Base-by-base conservation (phyloP, 1,140 invertebrate genomes). In the Goniozus legneri region DNA sequence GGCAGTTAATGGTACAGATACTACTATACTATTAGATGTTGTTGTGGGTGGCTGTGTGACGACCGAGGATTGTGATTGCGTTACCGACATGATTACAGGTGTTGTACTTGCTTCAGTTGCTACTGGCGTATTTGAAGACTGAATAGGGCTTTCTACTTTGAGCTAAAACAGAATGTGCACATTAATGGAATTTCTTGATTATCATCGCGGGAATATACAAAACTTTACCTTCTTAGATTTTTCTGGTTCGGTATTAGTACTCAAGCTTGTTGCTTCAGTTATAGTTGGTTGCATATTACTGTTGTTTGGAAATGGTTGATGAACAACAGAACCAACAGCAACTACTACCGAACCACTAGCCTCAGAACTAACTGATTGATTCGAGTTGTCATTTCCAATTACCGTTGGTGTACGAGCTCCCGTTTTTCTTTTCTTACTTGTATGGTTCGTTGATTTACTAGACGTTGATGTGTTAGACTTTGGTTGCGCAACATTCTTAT, bases 61-160 rank as follows among this genome's bases (percentile, higher is more conserved):
- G 18, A 62, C 19, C 4, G 24, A 27, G 4, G 64, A 56, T 33
- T 70, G 66, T 2, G 66, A 56, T 30, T 72, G 65, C 20, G 65
- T 65, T 44, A 70, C 59, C 30, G 70, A 52, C 60, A 71, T 74
- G 54, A 71, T 71, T 40, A 74, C 69, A 39, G 71, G 67, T 27
- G 64, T 71, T 3, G 69, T 64, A 12, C 66, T 68, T 4, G 62
- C 56, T 41, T 71, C 71, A 13, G 60, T 58, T 22, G 56, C 60
- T 19, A 63, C 47, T 27, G 65, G 55, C 18, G 47, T 61, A 22
- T 34, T 66, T 6, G 59, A 55, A 1, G 57, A 45, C 38, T 67
- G 65, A 16, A 65, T 51, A 2, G 64, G 58, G 36, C 60, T 70
- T 3, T 71, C 69, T 6, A 63, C 46, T 56, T 68, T 71, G n/a